Evolutionary conservation across 2,888 invertebrate species (phyloP).

Genomic region (Scaeva pyrastri): DNA sequence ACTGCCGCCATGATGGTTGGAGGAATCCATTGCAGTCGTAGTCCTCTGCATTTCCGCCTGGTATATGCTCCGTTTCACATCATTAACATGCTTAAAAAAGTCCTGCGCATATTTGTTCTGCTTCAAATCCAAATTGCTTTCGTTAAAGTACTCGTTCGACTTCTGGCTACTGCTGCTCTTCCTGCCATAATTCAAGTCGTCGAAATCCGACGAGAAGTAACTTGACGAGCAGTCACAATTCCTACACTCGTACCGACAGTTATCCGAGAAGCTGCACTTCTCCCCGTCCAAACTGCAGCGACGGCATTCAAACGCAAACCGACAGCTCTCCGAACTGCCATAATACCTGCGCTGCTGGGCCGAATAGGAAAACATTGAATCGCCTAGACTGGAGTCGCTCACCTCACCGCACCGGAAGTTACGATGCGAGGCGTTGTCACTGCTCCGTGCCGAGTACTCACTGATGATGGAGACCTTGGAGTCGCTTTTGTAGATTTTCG

Average conservation of each 20-base stretch:
- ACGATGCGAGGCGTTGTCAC: conserved; percentile 80
- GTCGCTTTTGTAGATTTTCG: conserved; percentile 83
- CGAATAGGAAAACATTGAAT: conserved; percentile 80
- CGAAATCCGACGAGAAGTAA: conserved; percentile 84
- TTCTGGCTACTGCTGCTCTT: conserved; percentile 76
- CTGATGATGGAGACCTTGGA: conserved; percentile 83
- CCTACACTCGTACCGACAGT: conserved; percentile 83
- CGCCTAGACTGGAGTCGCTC: conserved; percentile 81
- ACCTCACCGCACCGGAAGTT: conserved; percentile 79
- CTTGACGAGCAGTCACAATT: conserved; percentile 84
- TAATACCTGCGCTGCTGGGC: conserved; percentile 82
- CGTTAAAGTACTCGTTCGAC: conserved; percentile 77
- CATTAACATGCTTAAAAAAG: conserved; percentile 84
- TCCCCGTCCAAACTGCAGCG: conserved; percentile 83
- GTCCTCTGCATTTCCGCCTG: conserved; percentile 82
- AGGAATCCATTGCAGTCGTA: conserved; percentile 77
- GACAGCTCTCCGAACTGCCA: conserved; percentile 83
- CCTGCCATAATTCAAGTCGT: conserved; percentile 81
- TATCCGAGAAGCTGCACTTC: conserved; percentile 83
- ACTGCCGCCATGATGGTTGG: conserved; percentile 51
- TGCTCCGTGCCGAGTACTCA: conserved; percentile 83
- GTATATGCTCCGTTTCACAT: conserved; percentile 83
- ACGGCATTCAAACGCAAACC: conserved; percentile 83
- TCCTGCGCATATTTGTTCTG: conserved; percentile 84
- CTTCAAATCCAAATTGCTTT: conserved; percentile 79